Evolutionary conservation across 2,888 invertebrate species (phyloP).

Genomic region (Clanis bilineata): DNA sequence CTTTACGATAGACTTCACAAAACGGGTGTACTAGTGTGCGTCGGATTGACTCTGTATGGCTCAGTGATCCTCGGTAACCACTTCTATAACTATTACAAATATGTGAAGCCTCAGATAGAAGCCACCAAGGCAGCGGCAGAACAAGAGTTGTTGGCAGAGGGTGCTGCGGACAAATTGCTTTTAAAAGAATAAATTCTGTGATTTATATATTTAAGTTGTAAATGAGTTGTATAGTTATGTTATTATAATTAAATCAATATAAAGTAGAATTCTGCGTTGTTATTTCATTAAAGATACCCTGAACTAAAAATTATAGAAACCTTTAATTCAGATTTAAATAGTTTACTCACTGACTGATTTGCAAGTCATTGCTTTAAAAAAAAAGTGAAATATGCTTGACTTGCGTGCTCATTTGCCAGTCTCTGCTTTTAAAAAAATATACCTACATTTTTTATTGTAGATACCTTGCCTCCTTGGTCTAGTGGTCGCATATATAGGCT

Average conservation of each 20-base stretch:
- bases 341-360: too few relatives aligned
- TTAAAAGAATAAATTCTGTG: slow-evolving; percentile 35
- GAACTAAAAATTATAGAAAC: too few relatives aligned
- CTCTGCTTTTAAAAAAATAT: too few relatives aligned
- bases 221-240: slow-evolving; percentile 33
- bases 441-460: too few relatives aligned
- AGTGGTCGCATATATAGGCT: too few relatives aligned
- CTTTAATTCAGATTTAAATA: too few relatives aligned
- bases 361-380: too few relatives aligned
- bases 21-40: slow-evolving; percentile 69
- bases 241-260: slow-evolving; percentile 28
- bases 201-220: slow-evolving; percentile 37
- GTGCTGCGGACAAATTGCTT: slow-evolving; percentile 62
- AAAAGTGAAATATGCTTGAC: too few relatives aligned
- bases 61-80: slow-evolving; percentile 56
- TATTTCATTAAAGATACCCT: neutral
- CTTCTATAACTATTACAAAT: slow-evolving; percentile 66
- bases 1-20: slow-evolving; percentile 75
- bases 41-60: slow-evolving; percentile 67
- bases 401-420: too few relatives aligned
- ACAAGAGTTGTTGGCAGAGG: slow-evolving; percentile 74
- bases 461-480: too few relatives aligned
- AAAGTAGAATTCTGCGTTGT: neutral
- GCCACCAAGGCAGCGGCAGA: slow-evolving; percentile 62
- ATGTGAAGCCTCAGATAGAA: slow-evolving; percentile 67